Conservation (phyloP, 2,113 vertebrate genomes). For the Sclerurus mexicanus region DNA sequence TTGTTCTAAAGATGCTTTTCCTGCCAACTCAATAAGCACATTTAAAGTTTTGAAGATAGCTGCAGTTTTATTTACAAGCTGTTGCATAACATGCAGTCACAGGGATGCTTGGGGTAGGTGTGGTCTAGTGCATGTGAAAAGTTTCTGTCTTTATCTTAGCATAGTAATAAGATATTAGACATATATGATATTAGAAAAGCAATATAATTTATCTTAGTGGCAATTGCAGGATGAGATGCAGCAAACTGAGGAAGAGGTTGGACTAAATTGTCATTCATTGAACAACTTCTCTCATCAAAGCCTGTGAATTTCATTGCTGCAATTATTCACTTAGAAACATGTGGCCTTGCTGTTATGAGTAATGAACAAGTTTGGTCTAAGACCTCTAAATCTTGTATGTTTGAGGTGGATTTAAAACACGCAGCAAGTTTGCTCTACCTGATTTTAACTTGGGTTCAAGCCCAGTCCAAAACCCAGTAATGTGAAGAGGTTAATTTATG, state of each 20-base stretch:
- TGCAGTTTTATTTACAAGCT: background rate
- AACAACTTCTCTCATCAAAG: background rate
- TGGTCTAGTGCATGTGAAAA: background rate
- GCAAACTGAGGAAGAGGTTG: background rate
- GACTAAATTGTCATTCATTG: background rate
- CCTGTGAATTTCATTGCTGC: background rate
- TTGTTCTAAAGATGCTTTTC: background rate
- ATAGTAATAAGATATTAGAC: background rate
- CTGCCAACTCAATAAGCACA: background rate
- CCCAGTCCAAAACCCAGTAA: background rate
- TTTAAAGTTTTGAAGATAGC: background rate
- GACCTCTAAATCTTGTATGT: background rate
- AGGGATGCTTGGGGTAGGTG: background rate
- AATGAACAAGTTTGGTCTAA: background rate
- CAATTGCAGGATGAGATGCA: background rate
- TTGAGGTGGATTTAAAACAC: background rate
- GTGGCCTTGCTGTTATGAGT: background rate
- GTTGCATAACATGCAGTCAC: background rate
- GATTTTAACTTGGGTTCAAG: background rate
- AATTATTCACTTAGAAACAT: background rate
- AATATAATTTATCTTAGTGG: background rate
- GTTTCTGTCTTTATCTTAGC: background rate
- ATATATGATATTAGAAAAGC: rapidly evolving
- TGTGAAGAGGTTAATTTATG: background rate
- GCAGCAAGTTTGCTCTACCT: background rate